These are phyloP conservation scores for Cyphomyrus plagiostoma DNA, from an alignment of 2,113 vertebrate genomes.

Conservation along the genomic window DNA sequence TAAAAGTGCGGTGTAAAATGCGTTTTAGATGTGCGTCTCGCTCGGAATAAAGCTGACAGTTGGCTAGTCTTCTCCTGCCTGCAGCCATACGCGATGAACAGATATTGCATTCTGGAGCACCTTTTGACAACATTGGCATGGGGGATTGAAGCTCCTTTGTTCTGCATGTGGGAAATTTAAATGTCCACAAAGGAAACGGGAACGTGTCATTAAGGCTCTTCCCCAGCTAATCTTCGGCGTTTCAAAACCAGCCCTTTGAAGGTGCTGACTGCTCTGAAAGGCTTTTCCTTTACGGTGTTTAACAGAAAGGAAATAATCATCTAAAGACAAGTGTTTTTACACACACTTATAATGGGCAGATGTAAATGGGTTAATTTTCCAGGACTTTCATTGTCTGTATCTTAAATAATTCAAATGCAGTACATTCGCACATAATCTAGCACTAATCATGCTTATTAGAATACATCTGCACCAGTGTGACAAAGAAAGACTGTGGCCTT, in stretches of 20 bases:
- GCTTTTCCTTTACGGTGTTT: not conserved
- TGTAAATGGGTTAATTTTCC: not conserved
- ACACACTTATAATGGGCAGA: slow-evolving; percentile 5
- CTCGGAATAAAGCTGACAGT: not conserved
- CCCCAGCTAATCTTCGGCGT: not conserved
- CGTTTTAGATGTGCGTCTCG: not conserved
- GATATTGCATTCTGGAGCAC: not conserved
- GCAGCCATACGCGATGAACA: not conserved
- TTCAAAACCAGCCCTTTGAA: not conserved
- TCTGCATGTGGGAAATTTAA: slow-evolving; percentile 5
- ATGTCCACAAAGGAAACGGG: not conserved
- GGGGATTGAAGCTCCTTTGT: not conserved
- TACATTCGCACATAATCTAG: not conserved
- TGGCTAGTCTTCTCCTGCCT: not conserved
- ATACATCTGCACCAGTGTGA: not conserved
- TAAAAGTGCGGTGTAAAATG: not conserved
- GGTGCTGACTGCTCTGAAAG: not conserved
- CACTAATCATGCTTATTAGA: not conserved
- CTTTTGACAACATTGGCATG: slow-evolving; percentile 6
- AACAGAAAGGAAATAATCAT: not conserved
- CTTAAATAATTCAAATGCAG: not conserved
- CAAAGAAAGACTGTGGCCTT: not conserved
- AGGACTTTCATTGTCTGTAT: not conserved
- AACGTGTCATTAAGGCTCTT: not conserved
- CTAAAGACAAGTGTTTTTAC: slow-evolving; percentile 8